Base-by-base conservation (phyloP, 2,797 vertebrate genomes). In the Euthynnus affinis region DNA sequence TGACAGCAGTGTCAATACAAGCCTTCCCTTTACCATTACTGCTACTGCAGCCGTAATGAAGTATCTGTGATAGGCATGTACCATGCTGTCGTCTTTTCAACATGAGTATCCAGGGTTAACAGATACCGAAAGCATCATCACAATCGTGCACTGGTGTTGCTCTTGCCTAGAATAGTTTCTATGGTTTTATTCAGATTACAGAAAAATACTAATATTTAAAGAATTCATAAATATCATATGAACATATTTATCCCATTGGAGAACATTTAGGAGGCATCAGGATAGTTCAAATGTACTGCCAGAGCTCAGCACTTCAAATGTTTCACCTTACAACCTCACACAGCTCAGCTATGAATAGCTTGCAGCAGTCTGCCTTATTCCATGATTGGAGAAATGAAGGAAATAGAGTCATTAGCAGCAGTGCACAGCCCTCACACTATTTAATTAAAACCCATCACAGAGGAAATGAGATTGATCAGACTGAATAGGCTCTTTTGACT, bases 291-390 rank as follows among this genome's bases (percentile, higher is more conserved):
- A 25, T 44, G 42, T 55, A 71, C 48, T 71, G 69, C 60, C 78
- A 74, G 74, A 81, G 81, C 80, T 90, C 87, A 84, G 84, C 81
- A 78, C 82, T 80, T 80, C 40, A 84, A 68, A 60, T 66, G 88
- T 85, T 87, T 90, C 87, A 76, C 80, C 89, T 92, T 89, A 87
- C 87, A 84, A 68, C 56, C 75, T 72, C 82, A 78, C 57, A 66
- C 70, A 87, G 85, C 71, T 88, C 82, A 37, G 78, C 91, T 92
- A 92, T 90, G 88, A 92, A 91, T 92, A 93, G 88, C 83, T 69
- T 61, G 23, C 29, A 60, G 65, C 68, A 55, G 58, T 58, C 75
- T 22, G 52, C 22, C n/a, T 44, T 44, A 13, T 37, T 70, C 82
- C 81, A 75, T 37, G 68, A 78, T 46, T 25, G 48, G 70, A 89